A percentile compares a stretch with the other conserved stretches of the same genome.
Evolutionary conservation across 1,140 invertebrate genomes (phyloP).

Genomic region (Lepidurus apus): DNA sequence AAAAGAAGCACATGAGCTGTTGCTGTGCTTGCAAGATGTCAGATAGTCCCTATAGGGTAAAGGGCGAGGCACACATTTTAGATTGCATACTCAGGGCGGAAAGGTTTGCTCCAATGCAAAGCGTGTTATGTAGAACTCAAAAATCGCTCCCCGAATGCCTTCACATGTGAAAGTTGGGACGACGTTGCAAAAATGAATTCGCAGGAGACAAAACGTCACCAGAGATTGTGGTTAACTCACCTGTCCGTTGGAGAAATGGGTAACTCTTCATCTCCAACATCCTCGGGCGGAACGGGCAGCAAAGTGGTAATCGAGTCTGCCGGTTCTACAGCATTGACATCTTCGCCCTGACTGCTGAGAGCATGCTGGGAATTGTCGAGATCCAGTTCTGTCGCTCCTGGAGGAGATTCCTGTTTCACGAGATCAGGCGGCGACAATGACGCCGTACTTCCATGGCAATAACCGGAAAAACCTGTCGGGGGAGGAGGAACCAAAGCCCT

Average conservation of each 20-base stretch:
- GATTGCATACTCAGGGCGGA: background rate
- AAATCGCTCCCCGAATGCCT: background rate
- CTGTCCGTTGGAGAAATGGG: background rate
- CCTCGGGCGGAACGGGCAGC: background rate
- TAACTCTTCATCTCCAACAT: background rate
- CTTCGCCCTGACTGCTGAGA: background rate
- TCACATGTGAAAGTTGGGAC: too few species aligned
- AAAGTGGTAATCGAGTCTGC: background rate
- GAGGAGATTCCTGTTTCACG: slow-evolving; percentile 13
- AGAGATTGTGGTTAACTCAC: background rate
- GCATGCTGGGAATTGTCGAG: background rate
- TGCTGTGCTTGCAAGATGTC: background rate
- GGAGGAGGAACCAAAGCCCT: slow-evolving; percentile 6
- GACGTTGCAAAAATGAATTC: too few species aligned
- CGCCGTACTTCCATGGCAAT: background rate
- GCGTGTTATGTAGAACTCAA: background rate
- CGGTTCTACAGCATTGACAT: background rate
- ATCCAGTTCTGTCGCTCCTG: background rate
- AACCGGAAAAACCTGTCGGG: slow-evolving; percentile 15
- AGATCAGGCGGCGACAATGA: background rate
- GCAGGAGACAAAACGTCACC: too few species aligned
- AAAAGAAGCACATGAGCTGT: background rate
- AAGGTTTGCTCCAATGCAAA: background rate
- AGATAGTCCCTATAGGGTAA: slow-evolving; percentile 21
- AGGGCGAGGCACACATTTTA: background rate